A percentile compares a stretch with the other conserved stretches of the same genome.
These are phyloP conservation scores for Aromia moschata DNA, from an alignment of 2,888 invertebrate species.

Conservation along the genomic window DNA sequence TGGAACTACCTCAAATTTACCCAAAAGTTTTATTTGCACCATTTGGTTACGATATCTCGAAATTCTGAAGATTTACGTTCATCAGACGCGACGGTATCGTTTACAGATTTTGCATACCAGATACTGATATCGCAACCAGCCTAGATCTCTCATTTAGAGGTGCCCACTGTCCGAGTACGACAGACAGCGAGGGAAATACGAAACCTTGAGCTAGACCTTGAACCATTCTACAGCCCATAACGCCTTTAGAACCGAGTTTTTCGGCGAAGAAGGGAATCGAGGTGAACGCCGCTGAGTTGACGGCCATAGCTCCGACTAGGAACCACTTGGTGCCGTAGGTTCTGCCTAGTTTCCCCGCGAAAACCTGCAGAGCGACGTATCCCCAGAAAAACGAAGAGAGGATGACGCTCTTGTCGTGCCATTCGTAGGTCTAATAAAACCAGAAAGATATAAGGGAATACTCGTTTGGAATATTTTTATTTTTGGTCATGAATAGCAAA, in stretches of 20 bases:
- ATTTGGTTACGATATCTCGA: too few species aligned
- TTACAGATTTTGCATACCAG: conserved; percentile 20
- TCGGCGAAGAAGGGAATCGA: conserved; percentile 67
- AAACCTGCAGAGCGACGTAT: conserved; percentile 76
- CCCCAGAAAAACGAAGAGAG: conserved; percentile 84
- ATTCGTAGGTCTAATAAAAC: conserved; percentile 67
- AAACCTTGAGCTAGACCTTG: conserved; percentile 78
- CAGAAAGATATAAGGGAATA: too few species aligned
- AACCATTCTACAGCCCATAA: conserved; percentile 72
- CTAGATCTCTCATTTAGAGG: conserved; percentile 21
- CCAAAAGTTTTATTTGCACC: too few species aligned
- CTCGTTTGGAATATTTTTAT: too few species aligned
- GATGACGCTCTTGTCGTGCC: conserved; percentile 67
- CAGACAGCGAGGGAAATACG: conserved; percentile 76
- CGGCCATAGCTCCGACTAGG: conserved; percentile 65
- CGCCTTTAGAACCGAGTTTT: conserved; percentile 61
- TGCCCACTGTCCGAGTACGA: conserved; percentile 76
- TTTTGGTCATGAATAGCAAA: too few species aligned
- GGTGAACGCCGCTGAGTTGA: conserved; percentile 69
- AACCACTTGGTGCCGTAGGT: conserved; percentile 77
- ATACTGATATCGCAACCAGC: conserved; percentile 11
- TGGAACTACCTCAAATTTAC: too few species aligned
- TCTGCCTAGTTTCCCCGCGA: conserved; percentile 75
- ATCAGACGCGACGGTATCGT: too few species aligned
- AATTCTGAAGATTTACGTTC: too few species aligned